phyloP scores from a whole-genome alignment of 2,113 vertebrate species.

The Rissa tridactyla region DNA sequence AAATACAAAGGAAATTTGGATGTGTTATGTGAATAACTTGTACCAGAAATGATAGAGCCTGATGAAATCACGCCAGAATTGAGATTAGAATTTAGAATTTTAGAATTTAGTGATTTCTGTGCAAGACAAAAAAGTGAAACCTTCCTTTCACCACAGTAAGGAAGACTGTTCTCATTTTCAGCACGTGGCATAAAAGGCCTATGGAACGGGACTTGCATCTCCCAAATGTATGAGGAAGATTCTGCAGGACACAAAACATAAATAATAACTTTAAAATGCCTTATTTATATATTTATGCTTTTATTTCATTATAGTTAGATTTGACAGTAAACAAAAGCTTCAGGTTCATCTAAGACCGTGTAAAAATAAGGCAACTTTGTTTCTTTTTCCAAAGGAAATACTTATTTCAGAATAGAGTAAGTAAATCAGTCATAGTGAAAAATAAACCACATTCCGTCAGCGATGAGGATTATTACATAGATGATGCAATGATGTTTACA shows the following conservation, averaged over 20 bases:
- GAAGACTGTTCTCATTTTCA: neutral
- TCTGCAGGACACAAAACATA: neutral
- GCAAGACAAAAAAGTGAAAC: neutral
- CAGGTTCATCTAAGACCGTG: neutral
- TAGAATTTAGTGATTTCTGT: neutral
- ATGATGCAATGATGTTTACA: constrained; percentile 32
- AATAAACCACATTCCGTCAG: neutral
- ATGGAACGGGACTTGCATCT: neutral
- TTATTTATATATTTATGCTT: neutral
- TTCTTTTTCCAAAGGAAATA: neutral
- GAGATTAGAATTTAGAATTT: neutral
- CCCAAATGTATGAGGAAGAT: neutral
- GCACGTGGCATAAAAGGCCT: neutral
- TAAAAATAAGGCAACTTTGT: neutral
- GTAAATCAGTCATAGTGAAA: constrained; percentile 13
- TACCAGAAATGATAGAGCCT: neutral
- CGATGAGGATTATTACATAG: constrained; percentile 22
- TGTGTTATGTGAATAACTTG: neutral
- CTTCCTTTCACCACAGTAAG: neutral
- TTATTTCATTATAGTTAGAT: neutral
- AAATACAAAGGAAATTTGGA: neutral
- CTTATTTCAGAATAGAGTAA: neutral
- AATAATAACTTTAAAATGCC: neutral
- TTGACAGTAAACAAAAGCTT: neutral
- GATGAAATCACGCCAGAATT: neutral